phyloP scores from a whole-genome alignment of 2,888 invertebrate species.

The Melieria omissa region DNA sequence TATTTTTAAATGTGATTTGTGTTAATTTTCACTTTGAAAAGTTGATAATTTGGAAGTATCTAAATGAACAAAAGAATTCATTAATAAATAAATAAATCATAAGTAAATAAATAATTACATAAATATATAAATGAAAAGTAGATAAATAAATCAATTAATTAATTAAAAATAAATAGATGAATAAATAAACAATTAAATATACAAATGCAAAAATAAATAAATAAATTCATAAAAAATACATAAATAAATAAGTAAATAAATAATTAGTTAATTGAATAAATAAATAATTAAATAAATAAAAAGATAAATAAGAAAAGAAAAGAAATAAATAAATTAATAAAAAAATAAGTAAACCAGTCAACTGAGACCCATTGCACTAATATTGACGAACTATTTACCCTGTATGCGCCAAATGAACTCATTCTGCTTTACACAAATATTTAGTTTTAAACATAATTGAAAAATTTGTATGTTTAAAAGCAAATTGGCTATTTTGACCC shows the following conservation, averaged over 20 bases:
- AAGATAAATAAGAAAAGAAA: slow-evolving; percentile 1
- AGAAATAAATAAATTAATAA: no score
- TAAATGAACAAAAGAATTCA: neutral
- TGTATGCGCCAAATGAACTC: no score
- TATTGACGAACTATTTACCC: no score
- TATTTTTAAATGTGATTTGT: no score
- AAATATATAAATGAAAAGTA: neutral
- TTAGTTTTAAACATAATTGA: no score
- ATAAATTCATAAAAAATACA: neutral
- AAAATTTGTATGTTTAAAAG: no score
- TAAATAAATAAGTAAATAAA: neutral
- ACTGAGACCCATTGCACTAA: no score
- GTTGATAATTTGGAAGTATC: neutral
- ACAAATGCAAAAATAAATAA: neutral
- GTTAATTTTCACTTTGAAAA: neutral
- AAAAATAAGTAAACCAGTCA: no score
- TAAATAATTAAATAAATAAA: neutral
- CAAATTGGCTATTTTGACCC: no score
- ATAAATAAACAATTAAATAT: neutral
- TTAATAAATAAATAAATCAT: neutral
- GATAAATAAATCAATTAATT: neutral
- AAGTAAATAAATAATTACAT: neutral
- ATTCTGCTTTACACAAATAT: no score
- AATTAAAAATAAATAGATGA: neutral
- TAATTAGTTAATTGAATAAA: neutral